These are phyloP conservation scores for Melanaphis sacchari DNA, from an alignment of 1,140 invertebrate genomes.

Conservation along the genomic window DNA sequence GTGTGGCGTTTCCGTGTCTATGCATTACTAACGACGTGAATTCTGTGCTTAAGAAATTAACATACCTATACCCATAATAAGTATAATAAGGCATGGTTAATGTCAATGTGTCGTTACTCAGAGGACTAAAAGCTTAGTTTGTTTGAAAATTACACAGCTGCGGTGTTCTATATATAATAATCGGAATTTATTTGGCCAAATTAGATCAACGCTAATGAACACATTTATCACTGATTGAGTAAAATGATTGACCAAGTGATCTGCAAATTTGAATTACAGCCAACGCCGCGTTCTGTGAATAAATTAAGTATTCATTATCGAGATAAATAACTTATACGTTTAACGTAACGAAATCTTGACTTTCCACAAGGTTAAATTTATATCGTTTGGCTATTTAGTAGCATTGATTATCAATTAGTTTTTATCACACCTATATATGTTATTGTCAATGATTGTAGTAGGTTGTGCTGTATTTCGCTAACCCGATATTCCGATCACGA, in stretches of 20 bases:
- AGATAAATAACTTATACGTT: background rate
- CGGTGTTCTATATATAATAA: background rate
- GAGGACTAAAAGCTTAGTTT: background rate
- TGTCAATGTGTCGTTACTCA: background rate
- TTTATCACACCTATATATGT: background rate
- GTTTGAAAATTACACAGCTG: background rate
- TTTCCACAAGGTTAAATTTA: background rate
- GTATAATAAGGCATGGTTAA: background rate
- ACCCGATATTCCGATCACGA: background rate
- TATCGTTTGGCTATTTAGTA: background rate
- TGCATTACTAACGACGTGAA: background rate
- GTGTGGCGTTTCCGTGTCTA: background rate
- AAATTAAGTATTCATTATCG: background rate
- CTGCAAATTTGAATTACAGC: background rate
- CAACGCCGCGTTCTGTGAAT: background rate
- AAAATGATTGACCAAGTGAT: background rate
- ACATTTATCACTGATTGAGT: background rate
- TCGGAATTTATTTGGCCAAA: background rate
- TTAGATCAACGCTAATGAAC: background rate
- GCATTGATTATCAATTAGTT: background rate
- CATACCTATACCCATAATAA: background rate
- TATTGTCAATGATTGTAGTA: background rate
- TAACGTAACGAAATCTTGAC: background rate
- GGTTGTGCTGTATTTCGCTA: background rate
- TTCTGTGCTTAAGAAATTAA: background rate